Conservation (phyloP, 2,888 invertebrate species). For the Aleiodes leptofemur region DNA sequence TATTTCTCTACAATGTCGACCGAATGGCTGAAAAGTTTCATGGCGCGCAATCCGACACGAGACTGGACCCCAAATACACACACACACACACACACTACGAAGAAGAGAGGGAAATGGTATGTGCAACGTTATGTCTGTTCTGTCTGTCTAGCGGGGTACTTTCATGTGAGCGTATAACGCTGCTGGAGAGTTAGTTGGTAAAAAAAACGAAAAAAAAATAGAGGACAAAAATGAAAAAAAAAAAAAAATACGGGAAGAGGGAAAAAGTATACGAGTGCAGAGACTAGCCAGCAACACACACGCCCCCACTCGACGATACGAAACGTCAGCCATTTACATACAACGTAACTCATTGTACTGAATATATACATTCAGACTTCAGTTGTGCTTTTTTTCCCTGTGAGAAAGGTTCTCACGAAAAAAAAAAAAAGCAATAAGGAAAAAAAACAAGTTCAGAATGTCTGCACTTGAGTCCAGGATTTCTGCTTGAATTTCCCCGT, state of each 20-base stretch:
- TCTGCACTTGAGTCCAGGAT: not conserved
- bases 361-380: conserved; percentile 38
- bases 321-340: conserved; percentile 43
- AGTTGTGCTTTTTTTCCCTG: conserved; percentile 4
- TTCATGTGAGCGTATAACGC: conserved; percentile 31
- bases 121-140: conserved; percentile 25
- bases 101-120: conserved; percentile 13
- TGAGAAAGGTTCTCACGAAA: conserved; percentile 8
- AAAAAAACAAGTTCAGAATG: too few species aligned
- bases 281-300: conserved; percentile 36
- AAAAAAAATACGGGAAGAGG: not conserved
- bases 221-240: conserved; percentile 21
- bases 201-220: not conserved
- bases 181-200: conserved; percentile 20
- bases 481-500: too few species aligned
- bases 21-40: conserved; percentile 41
- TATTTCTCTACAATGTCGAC: conserved; percentile 47
- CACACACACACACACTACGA: too few species aligned
- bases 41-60: conserved; percentile 32
- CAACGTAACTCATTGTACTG: conserved; percentile 41
- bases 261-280: conserved; percentile 31
- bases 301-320: conserved; percentile 39
- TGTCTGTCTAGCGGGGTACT: conserved; percentile 16
- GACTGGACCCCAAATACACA: not conserved
- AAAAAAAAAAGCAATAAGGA: conserved; percentile 15